Evolutionary conservation across 2,888 invertebrate genomes (phyloP).

Genomic region (Tryphoninae sp.): DNA sequence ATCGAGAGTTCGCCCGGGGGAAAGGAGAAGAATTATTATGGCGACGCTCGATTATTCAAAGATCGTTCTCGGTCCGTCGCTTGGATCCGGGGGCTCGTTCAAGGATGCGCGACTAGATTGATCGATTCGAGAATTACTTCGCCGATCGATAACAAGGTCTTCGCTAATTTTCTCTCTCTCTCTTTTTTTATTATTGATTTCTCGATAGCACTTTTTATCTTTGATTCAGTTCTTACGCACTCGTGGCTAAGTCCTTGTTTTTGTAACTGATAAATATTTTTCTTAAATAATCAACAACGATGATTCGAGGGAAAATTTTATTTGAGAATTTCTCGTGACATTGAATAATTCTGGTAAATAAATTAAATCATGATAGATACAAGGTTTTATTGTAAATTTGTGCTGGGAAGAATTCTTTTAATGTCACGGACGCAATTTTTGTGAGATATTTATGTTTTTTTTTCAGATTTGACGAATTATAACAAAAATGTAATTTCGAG

Average conservation of each 20-base stretch:
- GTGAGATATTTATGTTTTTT: too few relatives aligned
- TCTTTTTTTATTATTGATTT: not conserved
- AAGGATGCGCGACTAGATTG: slow-evolving; percentile 16
- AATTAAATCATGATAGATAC: too few relatives aligned
- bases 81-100: not conserved
- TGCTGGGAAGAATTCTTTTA: too few relatives aligned
- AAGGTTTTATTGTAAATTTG: too few relatives aligned
- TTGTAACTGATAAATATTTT: too few relatives aligned
- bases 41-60: not conserved
- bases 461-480: too few relatives aligned
- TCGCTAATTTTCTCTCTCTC: not conserved
- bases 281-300: too few relatives aligned
- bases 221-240: not conserved
- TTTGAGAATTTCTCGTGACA: too few relatives aligned
- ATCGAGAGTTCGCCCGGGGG: not conserved
- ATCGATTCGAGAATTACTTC: slow-evolving; percentile 8
- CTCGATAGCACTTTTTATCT: not conserved
- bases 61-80: not conserved
- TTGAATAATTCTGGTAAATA: too few relatives aligned
- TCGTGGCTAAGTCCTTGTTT: too few relatives aligned
- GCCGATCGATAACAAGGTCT: not conserved
- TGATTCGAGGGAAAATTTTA: too few relatives aligned
- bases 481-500: slow-evolving; percentile 1
- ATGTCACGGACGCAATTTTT: too few relatives aligned
- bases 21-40: not conserved